Evolutionary conservation across 2,888 invertebrate species (phyloP), one percentile per base, ranked within the genome.

Genomic region (Eulithis prunata): DNA sequence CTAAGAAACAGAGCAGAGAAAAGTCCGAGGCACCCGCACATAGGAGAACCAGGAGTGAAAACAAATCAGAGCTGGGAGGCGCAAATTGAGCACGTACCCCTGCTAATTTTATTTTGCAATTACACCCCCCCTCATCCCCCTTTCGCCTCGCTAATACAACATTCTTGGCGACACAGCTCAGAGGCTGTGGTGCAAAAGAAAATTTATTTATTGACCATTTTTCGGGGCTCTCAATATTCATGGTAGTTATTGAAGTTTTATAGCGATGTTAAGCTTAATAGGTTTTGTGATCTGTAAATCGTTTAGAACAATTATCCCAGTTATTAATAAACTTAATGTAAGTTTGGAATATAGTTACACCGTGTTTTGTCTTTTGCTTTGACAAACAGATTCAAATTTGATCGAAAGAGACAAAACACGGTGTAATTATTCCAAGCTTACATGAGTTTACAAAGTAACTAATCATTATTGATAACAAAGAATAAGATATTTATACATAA

Each of bases 91-190:
- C 92, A 93, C 93, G 93, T 93, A 92, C 90, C 92, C 91, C 83
- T 88, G 91, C 93, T 93, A 93, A 93, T 93, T 93, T 93, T 93
- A 93, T 93, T 93, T 93, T 91, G 93, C 93, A 93, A 93, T 93
- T 93, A 93, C 92, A 88, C 90, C 91, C 90, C 83, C 80, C 60
- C 74, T 70, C 72, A 74, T 75, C 74, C 72, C 74, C 70, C 63
- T 62, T 70, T 76, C 74, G 81, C 83, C 80, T 72, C 77, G 82
- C 85, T 89, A 90, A 89, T 91, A 90, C 90, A 88, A 90, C 90
- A 92, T 91, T 91, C 91, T 90, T 88, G 86, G 84, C 87, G 90
- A 91, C 90, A 89, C 70, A 75, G 81, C 75, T 80, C 81, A 83
- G 85, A 84, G 82, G 76, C 77, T 75, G 75, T 75, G 69, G 73